Evolutionary conservation across 2,797 vertebrate genomes (phyloP).

Genomic region (Tenualosa thibaudeaui): DNA sequence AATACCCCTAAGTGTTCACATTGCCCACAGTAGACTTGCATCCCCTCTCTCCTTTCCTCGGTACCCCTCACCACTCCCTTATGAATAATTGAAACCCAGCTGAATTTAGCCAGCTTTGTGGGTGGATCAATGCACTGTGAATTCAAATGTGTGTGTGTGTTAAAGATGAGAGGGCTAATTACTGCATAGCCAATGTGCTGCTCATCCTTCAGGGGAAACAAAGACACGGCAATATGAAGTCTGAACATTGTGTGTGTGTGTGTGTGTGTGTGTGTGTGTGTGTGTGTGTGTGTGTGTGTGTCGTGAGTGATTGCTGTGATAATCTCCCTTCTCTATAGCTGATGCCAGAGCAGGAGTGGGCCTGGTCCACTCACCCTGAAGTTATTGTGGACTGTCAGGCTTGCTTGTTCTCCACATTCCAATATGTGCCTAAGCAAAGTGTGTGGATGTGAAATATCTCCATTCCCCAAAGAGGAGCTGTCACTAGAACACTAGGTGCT

Average conservation of each 20-base stretch:
- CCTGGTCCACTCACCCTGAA: too few relatives aligned
- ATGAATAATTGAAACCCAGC: conserved; percentile 73
- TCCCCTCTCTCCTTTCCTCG: background rate
- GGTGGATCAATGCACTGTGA: background rate
- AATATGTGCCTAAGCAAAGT: too few relatives aligned
- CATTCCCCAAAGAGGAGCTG: too few relatives aligned
- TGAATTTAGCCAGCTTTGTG: conserved; percentile 62
- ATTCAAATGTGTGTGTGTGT: background rate
- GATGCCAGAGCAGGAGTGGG: too few relatives aligned
- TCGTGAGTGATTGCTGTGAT: background rate
- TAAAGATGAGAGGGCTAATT: conserved; percentile 48
- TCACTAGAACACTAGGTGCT: too few relatives aligned
- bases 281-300: background rate
- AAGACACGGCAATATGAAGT: background rate
- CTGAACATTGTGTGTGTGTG: background rate
- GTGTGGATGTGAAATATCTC: too few relatives aligned
- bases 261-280: background rate
- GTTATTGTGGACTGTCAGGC: too few relatives aligned
- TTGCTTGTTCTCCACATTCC: too few relatives aligned
- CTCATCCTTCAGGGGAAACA: conserved; percentile 46
- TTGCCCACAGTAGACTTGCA: background rate
- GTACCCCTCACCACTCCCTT: conserved; percentile 9
- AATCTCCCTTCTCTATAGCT: too few relatives aligned
- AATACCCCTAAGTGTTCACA: background rate
- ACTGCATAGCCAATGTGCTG: conserved; percentile 52